Percentiles rank a stretch among this genome's conserved stretches.
Conservation (phyloP, 2,113 vertebrate species). For the Gobio gobio region DNA sequence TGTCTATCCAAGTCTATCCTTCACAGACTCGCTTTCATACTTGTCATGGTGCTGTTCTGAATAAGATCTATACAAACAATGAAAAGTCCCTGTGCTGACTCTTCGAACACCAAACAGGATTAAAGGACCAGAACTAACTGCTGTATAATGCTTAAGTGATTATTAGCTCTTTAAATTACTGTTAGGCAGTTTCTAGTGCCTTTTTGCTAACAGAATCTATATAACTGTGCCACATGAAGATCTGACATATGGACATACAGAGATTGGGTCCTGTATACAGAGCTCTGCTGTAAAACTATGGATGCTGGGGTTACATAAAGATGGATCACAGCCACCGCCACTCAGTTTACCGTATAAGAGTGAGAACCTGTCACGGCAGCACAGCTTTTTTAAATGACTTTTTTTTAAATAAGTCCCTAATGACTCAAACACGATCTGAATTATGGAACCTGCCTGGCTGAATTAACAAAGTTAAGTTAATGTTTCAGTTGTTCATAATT, state of each 20-base stretch:
- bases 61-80: not conserved
- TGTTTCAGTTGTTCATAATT: slow-evolving; percentile 41
- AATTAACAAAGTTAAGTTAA: slow-evolving; percentile 37
- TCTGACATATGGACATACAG: no score
- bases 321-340: not conserved
- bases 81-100: not conserved
- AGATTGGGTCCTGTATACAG: slow-evolving; percentile 11
- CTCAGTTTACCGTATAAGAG: slow-evolving; percentile 28
- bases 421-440: slow-evolving; percentile 41
- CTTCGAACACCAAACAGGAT: not conserved
- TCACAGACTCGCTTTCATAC: no score
- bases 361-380: slow-evolving; percentile 16
- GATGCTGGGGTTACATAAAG: slow-evolving; percentile 37
- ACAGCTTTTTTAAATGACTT: slow-evolving; percentile 31
- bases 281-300: not conserved
- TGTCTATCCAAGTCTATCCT: no score
- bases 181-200: not conserved
- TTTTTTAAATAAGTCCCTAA: slow-evolving; percentile 42
- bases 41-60: no score
- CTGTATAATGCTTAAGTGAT: not conserved
- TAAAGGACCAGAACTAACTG: not conserved
- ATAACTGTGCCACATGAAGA: not conserved
- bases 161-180: not conserved
- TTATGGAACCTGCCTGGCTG: slow-evolving; percentile 37
- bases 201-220: slow-evolving; percentile 1